Evolutionary conservation across 1,140 invertebrate species (phyloP).

Genomic region (Drosophila parabipectinata): DNA sequence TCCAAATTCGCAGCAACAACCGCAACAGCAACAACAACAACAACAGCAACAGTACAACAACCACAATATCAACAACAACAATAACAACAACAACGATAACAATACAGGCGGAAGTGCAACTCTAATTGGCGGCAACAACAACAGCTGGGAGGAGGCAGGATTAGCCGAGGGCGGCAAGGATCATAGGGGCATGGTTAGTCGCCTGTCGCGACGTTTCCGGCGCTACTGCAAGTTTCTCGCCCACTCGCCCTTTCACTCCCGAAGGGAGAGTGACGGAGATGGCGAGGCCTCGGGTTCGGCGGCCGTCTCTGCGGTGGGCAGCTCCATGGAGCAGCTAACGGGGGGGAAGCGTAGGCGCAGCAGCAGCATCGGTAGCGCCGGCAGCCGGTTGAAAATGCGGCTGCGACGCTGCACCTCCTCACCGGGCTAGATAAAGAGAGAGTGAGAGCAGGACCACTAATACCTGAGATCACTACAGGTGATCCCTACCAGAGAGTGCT

Average conservation of each 20-base stretch:
- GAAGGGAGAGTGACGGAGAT: constrained; percentile 12
- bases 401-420: constrained; percentile 64
- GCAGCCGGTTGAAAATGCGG: constrained; percentile 65
- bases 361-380: constrained; percentile 58
- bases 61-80: constrained; percentile 35
- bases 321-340: constrained; percentile 62
- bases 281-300: constrained; percentile 1
- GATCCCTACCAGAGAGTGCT: too few relatives aligned
- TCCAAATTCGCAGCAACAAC: constrained; percentile 17
- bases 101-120: constrained; percentile 17
- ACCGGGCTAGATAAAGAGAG: constrained; percentile 40
- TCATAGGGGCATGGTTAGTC: constrained; percentile 50
- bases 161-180: not conserved
- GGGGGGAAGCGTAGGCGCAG: constrained; percentile 57
- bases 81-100: constrained; percentile 30
- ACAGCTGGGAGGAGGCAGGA: constrained; percentile 2
- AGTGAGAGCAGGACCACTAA: not conserved
- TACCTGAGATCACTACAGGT: not conserved
- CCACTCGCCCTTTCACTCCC: constrained; percentile 1
- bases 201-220: constrained; percentile 51
- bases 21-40: constrained; percentile 13
- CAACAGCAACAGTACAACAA: constrained; percentile 12
- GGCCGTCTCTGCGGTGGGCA: constrained; percentile 1
- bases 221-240: constrained; percentile 49
- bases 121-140: constrained; percentile 24